Percentiles rank a stretch among this genome's conserved stretches.
These are phyloP conservation scores for Agelastica alni DNA, from an alignment of 2,888 invertebrate genomes.

Conservation along the genomic window DNA sequence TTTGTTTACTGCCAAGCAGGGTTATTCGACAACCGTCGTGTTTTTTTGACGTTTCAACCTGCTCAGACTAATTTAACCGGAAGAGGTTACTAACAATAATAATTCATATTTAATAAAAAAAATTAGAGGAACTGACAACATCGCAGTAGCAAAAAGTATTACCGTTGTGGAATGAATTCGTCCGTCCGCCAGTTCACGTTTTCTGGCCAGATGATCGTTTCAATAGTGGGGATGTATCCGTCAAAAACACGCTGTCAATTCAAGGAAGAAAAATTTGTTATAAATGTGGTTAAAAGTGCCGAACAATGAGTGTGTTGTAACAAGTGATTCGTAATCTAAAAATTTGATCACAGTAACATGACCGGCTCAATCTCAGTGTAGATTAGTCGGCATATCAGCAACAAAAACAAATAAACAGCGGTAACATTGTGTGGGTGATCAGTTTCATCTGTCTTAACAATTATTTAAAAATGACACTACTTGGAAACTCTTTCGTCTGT, in stretches of 20 bases:
- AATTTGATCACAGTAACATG: conserved; percentile 40
- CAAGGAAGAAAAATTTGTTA: background rate
- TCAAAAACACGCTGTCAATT: conserved; percentile 30
- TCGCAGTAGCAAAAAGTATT: background rate
- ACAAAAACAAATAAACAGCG: conserved; percentile 11
- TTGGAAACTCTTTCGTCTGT: conserved; percentile 49
- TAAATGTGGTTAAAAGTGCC: conserved; percentile 30
- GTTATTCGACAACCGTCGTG: no score
- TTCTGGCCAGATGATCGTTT: conserved; percentile 22
- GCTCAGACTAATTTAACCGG: no score
- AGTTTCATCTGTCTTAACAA: conserved; percentile 12
- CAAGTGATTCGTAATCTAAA: conserved; percentile 28
- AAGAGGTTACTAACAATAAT: no score
- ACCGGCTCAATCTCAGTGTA: conserved; percentile 65
- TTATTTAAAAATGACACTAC: conserved; percentile 47
- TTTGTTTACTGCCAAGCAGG: no score
- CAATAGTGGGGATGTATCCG: conserved; percentile 22
- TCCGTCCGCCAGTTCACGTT: background rate
- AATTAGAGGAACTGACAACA: background rate
- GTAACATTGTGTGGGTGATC: conserved; percentile 16
- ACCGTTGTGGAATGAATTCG: conserved; percentile 27
- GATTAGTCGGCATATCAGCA: conserved; percentile 59
- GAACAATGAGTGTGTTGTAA: conserved; percentile 35
- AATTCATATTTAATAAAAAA: no score
- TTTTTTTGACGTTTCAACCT: no score